Evolutionary conservation across 2,888 invertebrate species (phyloP).

Genomic region (Agrotis ipsilon): DNA sequence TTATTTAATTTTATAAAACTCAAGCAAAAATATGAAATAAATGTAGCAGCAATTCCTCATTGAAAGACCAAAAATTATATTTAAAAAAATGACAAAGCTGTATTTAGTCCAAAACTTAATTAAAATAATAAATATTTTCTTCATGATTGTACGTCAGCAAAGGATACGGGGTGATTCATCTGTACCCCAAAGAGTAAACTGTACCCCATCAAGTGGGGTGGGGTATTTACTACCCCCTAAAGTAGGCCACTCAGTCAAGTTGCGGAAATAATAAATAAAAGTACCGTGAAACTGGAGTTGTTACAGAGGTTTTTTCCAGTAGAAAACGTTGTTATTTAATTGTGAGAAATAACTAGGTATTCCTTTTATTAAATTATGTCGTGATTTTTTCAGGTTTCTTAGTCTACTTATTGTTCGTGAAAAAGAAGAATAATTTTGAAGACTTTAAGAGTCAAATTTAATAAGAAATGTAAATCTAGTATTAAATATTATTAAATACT

Average conservation of each 20-base stretch:
- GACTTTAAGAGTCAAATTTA: not conserved
- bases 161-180: constrained; percentile 61
- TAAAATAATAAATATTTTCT: constrained; percentile 46
- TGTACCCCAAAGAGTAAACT: constrained; percentile 45
- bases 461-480: no score
- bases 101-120: not conserved
- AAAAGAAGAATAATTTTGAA: not conserved
- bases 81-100: no score
- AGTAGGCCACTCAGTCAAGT: constrained; percentile 56
- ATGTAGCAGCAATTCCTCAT: not conserved
- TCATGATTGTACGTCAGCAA: constrained; percentile 48
- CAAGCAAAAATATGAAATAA: not conserved
- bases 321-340: constrained; percentile 51
- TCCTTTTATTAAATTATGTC: not conserved
- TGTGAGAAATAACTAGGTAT: constrained; percentile 34
- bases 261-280: constrained; percentile 70
- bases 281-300: constrained; percentile 62
- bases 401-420: not conserved
- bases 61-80: no score
- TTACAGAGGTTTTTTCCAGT: constrained; percentile 42
- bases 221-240: constrained; percentile 54
- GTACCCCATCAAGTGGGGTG: constrained; percentile 42
- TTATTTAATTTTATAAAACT: no score
- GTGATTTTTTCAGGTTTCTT: not conserved
- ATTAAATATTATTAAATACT: no score